Conservation (phyloP, 92 coral and sea anemone species). For the Siderastrea siderea region DNA sequence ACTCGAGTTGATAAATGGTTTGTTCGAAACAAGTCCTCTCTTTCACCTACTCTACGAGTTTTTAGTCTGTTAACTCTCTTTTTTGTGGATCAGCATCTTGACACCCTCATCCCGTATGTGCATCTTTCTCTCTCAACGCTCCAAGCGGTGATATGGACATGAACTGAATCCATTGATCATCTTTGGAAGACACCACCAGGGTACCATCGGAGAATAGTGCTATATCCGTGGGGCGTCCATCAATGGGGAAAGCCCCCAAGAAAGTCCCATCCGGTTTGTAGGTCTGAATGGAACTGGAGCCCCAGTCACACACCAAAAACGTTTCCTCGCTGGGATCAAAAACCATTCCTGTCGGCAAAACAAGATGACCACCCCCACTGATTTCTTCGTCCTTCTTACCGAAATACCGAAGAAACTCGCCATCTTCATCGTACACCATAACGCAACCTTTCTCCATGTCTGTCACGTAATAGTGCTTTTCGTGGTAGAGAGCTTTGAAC, state of each 20-base stretch:
- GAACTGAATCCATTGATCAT: slow-evolving; percentile 90
- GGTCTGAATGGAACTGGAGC: slow-evolving; percentile 84
- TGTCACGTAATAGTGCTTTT: slow-evolving; percentile 80
- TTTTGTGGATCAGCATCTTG: neutral
- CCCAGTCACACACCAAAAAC: slow-evolving; percentile 89
- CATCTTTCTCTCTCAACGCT: slow-evolving; percentile 7
- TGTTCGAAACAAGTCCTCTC: too few relatives aligned
- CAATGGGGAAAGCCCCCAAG: slow-evolving; percentile 74
- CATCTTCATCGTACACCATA: slow-evolving; percentile 78
- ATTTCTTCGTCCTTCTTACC: slow-evolving; percentile 67
- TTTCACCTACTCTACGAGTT: too few relatives aligned
- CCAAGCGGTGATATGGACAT: slow-evolving; percentile 41
- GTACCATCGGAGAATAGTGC: slow-evolving; percentile 75
- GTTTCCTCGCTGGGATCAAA: slow-evolving; percentile 59
- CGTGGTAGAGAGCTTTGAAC: slow-evolving; percentile 83
- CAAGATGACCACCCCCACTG: slow-evolving; percentile 68
- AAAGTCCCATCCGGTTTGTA: slow-evolving; percentile 79
- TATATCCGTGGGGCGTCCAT: slow-evolving; percentile 91
- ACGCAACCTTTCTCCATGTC: slow-evolving; percentile 95
- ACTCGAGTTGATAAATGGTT: too few relatives aligned
- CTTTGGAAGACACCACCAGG: slow-evolving; percentile 84
- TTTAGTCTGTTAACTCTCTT: too few relatives aligned
- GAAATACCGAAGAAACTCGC: slow-evolving; percentile 78
- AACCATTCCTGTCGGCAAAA: slow-evolving; percentile 84
- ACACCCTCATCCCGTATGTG: neutral